These are phyloP conservation scores for Zalophus californianus DNA, from an alignment of 2,797 vertebrate species.

Conservation along the genomic window DNA sequence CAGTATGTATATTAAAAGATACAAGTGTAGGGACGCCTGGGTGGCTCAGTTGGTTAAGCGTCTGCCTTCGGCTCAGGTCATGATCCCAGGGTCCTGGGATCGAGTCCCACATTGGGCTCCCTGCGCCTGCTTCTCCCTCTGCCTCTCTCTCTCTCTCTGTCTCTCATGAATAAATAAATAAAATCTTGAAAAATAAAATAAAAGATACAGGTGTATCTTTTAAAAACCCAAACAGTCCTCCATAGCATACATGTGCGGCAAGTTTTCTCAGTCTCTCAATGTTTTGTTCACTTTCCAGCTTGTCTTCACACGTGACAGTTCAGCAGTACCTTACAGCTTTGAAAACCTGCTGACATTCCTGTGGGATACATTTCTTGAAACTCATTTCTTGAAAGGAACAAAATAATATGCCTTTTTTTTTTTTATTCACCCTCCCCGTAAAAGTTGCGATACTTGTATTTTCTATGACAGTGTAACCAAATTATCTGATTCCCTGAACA, in stretches of 20 bases:
- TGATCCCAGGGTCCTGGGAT: too few relatives aligned
- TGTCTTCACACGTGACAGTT: rapidly evolving
- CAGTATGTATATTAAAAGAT: too few relatives aligned
- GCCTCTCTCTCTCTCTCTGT: too few relatives aligned
- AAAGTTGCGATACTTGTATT: neutral
- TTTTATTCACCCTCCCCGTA: neutral
- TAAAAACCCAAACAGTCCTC: neutral
- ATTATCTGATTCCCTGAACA: neutral
- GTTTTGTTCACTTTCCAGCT: neutral
- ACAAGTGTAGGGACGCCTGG: too few relatives aligned
- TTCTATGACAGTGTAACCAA: neutral
- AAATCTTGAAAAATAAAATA: too few relatives aligned
- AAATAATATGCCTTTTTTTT: neutral
- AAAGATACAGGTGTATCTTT: neutral
- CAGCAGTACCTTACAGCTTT: neutral
- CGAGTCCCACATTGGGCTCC: too few relatives aligned
- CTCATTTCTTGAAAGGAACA: neutral
- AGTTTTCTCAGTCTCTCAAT: rapidly evolving
- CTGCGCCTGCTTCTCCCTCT: too few relatives aligned
- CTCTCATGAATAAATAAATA: too few relatives aligned
- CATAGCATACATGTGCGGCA: rapidly evolving
- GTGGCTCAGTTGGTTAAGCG: too few relatives aligned
- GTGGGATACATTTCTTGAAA: neutral
- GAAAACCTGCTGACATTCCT: neutral
- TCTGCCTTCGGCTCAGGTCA: too few relatives aligned